Evolutionary conservation across 2,888 invertebrate genomes (phyloP).

Genomic region (Dynastes tityus): DNA sequence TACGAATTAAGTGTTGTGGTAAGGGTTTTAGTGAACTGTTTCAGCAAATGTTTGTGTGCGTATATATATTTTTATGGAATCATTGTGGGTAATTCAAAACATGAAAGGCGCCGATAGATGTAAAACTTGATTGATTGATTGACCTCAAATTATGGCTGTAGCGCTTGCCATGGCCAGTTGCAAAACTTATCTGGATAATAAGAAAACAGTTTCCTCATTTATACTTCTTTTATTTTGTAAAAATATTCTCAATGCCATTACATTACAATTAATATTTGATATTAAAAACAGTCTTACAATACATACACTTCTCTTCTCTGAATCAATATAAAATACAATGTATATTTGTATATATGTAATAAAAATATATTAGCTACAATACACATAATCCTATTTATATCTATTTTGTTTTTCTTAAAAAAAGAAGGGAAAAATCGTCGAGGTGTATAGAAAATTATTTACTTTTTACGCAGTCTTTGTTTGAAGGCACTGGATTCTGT

Average conservation of each 20-base stretch:
- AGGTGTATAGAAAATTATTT: too few species aligned
- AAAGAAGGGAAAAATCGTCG: too few species aligned
- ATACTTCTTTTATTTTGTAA: conserved; percentile 37
- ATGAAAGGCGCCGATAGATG: too few species aligned
- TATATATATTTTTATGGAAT: too few species aligned
- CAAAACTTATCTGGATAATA: not conserved
- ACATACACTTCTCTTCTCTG: not conserved
- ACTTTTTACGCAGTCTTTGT: conserved; percentile 1
- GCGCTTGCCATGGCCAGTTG: too few species aligned
- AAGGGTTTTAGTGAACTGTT: too few species aligned
- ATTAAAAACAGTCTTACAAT: conserved; percentile 42
- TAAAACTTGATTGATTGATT: too few species aligned
- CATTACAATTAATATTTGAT: conserved; percentile 19
- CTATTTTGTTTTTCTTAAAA: conserved; percentile 1
- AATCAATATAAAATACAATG: not conserved
- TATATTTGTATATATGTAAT: conserved; percentile 1
- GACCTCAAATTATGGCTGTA: too few species aligned
- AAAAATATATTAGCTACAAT: not conserved
- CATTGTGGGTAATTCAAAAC: too few species aligned
- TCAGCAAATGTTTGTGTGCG: too few species aligned
- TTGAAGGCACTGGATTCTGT: not conserved
- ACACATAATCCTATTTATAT: not conserved
- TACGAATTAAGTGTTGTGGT: too few species aligned
- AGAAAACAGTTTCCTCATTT: not conserved
- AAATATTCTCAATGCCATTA: conserved; percentile 29